These are phyloP conservation scores for Mormyrus proboscirostris DNA, from an alignment of 2,797 vertebrate species.

Conservation along the genomic window DNA sequence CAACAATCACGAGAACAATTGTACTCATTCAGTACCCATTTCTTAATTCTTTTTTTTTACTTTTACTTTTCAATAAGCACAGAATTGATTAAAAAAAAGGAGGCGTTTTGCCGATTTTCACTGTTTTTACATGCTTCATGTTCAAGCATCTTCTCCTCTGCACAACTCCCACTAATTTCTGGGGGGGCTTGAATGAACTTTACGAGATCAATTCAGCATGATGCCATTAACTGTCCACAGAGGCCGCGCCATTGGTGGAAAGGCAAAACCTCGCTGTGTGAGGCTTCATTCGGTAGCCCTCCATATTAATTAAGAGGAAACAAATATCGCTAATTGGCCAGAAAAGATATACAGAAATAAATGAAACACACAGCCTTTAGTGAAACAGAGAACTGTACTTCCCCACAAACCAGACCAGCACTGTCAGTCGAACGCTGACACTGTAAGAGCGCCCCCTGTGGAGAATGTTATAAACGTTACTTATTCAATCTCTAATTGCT, in stretches of 20 bases:
- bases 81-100: not conserved
- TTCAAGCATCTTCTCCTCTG: not conserved
- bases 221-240: not conserved
- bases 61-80: not conserved
- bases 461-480: not conserved
- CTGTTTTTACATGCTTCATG: not conserved
- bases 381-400: not conserved
- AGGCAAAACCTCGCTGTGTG: not conserved
- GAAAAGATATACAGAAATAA: not conserved
- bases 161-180: not conserved
- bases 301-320: not conserved
- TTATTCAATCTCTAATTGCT: not conserved
- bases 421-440: not conserved
- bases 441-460: not conserved
- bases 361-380: not conserved
- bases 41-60: not conserved
- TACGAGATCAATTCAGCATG: not conserved
- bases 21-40: not conserved
- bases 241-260: not conserved
- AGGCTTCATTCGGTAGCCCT: not conserved
- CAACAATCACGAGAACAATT: not conserved
- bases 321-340: not conserved
- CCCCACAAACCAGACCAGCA: not conserved
- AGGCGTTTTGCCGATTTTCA: not conserved
- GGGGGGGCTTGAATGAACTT: not conserved